Evolutionary conservation across 2,797 vertebrate genomes (phyloP).

Genomic region (Poecilia gillii): DNA sequence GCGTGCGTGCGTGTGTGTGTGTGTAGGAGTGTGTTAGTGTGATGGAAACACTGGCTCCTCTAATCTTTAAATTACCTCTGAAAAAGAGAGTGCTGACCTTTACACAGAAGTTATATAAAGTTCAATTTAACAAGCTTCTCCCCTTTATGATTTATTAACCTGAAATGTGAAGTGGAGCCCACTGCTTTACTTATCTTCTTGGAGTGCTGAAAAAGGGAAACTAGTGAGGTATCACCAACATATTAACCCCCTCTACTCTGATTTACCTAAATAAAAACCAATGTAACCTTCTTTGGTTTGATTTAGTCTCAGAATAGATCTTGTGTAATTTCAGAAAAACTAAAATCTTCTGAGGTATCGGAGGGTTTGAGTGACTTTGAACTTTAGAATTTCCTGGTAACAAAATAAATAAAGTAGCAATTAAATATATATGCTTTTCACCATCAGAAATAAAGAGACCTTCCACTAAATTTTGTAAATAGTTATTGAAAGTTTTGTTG

Average conservation of each 20-base stretch:
- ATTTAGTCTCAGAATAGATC: not conserved
- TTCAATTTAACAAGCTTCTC: slow-evolving; percentile 80
- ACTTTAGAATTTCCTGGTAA: too few species aligned
- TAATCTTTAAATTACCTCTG: slow-evolving; percentile 81
- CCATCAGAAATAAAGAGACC: too few species aligned
- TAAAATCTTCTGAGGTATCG: too few species aligned
- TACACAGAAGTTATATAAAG: slow-evolving; percentile 83
- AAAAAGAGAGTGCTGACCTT: slow-evolving; percentile 81
- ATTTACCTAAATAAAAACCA: not conserved
- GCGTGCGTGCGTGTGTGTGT: slow-evolving; percentile 1
- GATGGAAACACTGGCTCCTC: slow-evolving; percentile 80
- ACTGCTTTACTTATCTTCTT: slow-evolving; percentile 65
- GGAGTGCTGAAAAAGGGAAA: slow-evolving; percentile 45
- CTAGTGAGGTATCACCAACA: slow-evolving; percentile 59
- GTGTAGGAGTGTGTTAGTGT: slow-evolving; percentile 35
- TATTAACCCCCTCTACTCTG: not conserved
- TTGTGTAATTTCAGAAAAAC: too few species aligned
- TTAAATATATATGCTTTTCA: too few species aligned
- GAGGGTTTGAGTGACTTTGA: too few species aligned
- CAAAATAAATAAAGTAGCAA: too few species aligned
- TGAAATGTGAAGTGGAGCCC: slow-evolving; percentile 71
- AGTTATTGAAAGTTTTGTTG: too few species aligned
- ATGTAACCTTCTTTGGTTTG: not conserved
- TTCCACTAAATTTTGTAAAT: too few species aligned
- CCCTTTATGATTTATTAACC: slow-evolving; percentile 78